Evolutionary conservation across 2,797 vertebrate genomes (phyloP).

Genomic region (Heliangelus exortis): DNA sequence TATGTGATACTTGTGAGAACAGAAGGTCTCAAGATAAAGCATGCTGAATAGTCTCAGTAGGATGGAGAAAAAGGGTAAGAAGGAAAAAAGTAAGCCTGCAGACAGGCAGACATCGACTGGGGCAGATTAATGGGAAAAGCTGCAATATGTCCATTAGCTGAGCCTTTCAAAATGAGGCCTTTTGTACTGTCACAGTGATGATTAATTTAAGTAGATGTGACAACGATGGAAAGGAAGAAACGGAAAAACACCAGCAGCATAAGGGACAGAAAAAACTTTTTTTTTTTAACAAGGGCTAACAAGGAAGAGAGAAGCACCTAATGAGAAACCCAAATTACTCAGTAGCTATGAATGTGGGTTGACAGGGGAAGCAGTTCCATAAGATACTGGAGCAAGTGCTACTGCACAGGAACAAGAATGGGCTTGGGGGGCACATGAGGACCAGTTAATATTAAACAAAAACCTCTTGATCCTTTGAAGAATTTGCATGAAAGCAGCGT

Average conservation of each 20-base stretch:
- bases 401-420: background rate
- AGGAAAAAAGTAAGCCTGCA: background rate
- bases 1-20: background rate
- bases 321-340: background rate
- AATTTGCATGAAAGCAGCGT: background rate
- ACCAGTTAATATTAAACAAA: background rate
- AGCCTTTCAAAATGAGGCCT: background rate
- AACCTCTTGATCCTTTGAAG: background rate
- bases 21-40: fast-evolving
- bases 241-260: background rate
- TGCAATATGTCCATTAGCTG: background rate
- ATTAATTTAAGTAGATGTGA: background rate
- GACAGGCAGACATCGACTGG: background rate
- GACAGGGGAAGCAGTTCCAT: background rate
- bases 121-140: background rate
- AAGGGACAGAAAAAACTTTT: background rate
- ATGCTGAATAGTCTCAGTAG: background rate
- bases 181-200: background rate
- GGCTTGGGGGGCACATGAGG: background rate
- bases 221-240: background rate
- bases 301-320: background rate
- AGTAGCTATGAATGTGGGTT: background rate
- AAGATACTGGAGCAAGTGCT: background rate
- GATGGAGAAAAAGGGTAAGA: background rate
- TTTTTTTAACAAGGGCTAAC: background rate